phyloP scores from a whole-genome alignment of 2,113 vertebrate genomes.

The Laterallus jamaicensis region DNA sequence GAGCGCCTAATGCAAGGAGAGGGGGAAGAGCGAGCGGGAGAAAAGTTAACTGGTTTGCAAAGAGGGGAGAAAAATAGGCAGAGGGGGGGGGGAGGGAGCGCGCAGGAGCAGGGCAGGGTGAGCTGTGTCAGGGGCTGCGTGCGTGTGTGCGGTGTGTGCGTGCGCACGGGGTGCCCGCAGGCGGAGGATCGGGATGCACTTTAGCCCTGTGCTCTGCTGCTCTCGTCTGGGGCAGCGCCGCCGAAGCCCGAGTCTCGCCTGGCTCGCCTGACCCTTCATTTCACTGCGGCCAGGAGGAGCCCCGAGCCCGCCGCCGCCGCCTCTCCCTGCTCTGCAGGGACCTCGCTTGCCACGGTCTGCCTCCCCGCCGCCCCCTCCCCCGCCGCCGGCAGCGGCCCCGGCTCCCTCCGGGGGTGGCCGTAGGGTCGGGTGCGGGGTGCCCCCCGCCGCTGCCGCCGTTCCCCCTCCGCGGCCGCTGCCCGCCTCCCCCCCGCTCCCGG shows the following conservation, averaged over 20 bases:
- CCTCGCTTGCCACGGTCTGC: conserved; percentile 78
- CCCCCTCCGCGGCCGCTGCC: conserved; percentile 53
- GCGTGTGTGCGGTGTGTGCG: not conserved
- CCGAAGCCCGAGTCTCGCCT: conserved; percentile 81
- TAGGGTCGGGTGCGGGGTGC: conserved; percentile 12
- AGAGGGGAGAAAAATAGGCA: conserved; percentile 55
- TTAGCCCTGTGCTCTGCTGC: conserved; percentile 74
- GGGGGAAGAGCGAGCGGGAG: conserved; percentile 23
- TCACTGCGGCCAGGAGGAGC: conserved; percentile 87
- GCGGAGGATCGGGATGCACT: conserved; percentile 76
- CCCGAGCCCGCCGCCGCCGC: conserved; percentile 69
- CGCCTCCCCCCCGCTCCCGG: conserved; percentile 53
- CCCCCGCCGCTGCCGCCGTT: not conserved
- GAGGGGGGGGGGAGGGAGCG: not conserved
- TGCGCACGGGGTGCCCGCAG: conserved; percentile 37
- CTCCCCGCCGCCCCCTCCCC: conserved; percentile 66
- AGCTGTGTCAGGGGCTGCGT: not conserved
- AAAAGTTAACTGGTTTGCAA: conserved; percentile 83
- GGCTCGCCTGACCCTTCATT: conserved; percentile 91
- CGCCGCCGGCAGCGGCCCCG: conserved; percentile 60
- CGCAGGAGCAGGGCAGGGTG: conserved; percentile 25
- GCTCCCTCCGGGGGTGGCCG: not conserved
- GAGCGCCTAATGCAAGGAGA: conserved; percentile 33
- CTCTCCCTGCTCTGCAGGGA: conserved; percentile 74
- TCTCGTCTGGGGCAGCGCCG: conserved; percentile 68